Percentiles rank a stretch among this genome's conserved stretches.
Conservation (phyloP, 2,888 invertebrate species). For the Spicauda simplicius region DNA sequence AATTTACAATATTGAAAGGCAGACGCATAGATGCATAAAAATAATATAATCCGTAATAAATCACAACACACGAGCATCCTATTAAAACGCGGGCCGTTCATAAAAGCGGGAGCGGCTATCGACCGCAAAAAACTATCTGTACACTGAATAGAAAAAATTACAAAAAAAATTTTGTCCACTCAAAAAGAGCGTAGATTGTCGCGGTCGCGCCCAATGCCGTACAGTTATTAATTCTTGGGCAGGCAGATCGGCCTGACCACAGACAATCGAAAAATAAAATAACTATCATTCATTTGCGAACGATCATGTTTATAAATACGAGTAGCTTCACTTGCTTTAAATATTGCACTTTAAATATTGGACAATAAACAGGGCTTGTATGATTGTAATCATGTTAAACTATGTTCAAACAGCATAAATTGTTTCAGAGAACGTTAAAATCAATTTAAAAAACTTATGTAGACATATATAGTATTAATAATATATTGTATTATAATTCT, state of each 20-base stretch:
- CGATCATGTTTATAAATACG: constrained; percentile 59
- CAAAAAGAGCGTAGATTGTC: constrained; percentile 80
- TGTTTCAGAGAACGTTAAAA: no score
- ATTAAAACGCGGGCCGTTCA: constrained; percentile 46
- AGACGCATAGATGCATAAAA: no score
- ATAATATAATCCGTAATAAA: constrained; percentile 14
- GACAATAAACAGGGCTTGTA: background rate
- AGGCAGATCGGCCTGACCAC: constrained; percentile 66
- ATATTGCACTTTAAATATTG: no score
- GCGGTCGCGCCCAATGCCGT: constrained; percentile 66
- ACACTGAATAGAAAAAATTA: constrained; percentile 69
- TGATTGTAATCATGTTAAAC: no score
- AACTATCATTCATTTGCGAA: constrained; percentile 78
- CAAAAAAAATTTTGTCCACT: constrained; percentile 60
- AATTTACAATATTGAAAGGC: no score
- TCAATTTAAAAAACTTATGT: no score
- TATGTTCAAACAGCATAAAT: no score
- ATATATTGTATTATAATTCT: no score
- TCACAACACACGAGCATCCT: constrained; percentile 42
- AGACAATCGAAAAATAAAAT: constrained; percentile 83
- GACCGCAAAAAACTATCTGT: constrained; percentile 81
- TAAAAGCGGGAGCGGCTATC: constrained; percentile 66
- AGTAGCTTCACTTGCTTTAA: constrained; percentile 63
- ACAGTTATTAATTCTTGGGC: constrained; percentile 81
- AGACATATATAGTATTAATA: no score